phyloP scores from a whole-genome alignment of 2,797 vertebrate species.

The Enteromius radiatus region DNA sequence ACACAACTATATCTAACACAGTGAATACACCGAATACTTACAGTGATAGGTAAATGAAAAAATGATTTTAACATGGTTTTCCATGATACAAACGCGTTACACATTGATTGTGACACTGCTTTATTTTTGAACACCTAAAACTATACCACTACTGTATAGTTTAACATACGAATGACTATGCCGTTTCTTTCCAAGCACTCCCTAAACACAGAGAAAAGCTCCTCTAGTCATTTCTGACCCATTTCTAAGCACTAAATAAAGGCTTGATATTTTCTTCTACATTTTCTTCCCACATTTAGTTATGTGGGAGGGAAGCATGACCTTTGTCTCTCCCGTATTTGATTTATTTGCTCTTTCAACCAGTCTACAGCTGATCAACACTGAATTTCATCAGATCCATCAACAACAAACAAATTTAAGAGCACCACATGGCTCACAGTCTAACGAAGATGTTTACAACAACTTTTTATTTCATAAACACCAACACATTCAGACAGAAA shows the following conservation, averaged over 20 bases:
- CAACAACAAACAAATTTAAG: neutral
- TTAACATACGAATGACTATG: neutral
- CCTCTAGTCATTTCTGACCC: slow-evolving; percentile 16
- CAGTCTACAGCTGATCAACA: neutral
- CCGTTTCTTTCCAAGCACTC: neutral
- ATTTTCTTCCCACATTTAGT: too few species aligned
- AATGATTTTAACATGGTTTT: neutral
- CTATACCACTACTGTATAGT: slow-evolving; percentile 2
- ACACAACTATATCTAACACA: neutral
- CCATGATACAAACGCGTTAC: neutral
- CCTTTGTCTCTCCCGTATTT: slow-evolving; percentile 21
- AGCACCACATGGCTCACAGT: neutral
- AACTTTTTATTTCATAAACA: neutral
- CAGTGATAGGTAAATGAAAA: neutral
- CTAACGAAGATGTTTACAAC: neutral
- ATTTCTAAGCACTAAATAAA: slow-evolving; percentile 24
- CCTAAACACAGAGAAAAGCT: neutral
- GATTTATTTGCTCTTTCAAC: slow-evolving; percentile 14
- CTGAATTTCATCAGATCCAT: neutral
- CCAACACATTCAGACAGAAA: too few species aligned
- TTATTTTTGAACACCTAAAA: neutral
- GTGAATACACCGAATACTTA: neutral
- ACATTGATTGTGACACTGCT: neutral
- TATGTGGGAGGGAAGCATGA: slow-evolving; percentile 16
- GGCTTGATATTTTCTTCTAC: slow-evolving; percentile 11